Base-by-base conservation (phyloP, 1,140 invertebrate species). In the Drosophila arizonae region DNA sequence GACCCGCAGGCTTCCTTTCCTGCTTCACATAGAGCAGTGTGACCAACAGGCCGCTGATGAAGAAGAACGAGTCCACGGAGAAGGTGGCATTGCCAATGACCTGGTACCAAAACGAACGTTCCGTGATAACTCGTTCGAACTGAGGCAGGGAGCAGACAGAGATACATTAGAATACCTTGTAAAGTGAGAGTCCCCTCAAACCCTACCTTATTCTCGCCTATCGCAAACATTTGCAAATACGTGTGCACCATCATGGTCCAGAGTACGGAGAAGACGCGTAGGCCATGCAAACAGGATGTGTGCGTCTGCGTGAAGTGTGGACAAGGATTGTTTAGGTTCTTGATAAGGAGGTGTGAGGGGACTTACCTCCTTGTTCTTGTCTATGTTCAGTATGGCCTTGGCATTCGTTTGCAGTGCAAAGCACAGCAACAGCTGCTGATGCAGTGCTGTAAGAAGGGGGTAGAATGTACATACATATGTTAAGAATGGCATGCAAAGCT, bases 241-340 rank as follows among this genome's bases (percentile, higher is more conserved):
- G 96, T 96, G 90, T 98, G 97, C 4, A 97, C 97, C 93, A 98
- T 94, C 70, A 98, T 96, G n/a, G 98, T 97, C 97, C 97, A 98
- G 1, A 95, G 93, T 64, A 98, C 94, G 8, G 96, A 97, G 67
- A 98, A 92, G 48, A 98, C 97, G 52, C 96, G 93, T 45, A 97
- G 92, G 1, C 96, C 96, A 79, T 97, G 96, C n/a, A 97, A 92
- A 81, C 95, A 96, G 51, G 94, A 94, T 2, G 97, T 93, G 26
- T 94, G 95, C 36, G 95, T 94, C 72, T 95, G 57, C 71, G 15
- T 8, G 6, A 30, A 33, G 15, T 9, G 43, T 9, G 15, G 11
- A 13, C 10, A 13, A 39, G 6, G 10, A 39, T 2, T 33, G 33
- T 13, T 39, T 1, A 39, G 11, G 6, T 39, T 11, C 4, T 39